Conservation (phyloP, 2,113 vertebrate genomes). For the Nannospalax galili region DNA sequence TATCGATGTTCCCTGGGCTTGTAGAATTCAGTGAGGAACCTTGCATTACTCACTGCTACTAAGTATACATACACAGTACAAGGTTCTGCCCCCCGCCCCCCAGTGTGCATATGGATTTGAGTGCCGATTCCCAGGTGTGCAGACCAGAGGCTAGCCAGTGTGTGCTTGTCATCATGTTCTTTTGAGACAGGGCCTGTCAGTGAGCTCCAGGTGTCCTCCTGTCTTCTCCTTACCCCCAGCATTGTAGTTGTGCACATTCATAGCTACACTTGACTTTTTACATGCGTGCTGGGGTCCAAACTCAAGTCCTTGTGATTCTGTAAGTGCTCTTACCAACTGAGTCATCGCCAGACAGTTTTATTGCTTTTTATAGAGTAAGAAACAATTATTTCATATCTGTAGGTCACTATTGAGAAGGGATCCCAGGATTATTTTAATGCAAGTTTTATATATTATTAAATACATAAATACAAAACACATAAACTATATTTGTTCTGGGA, state of each 20-base stretch:
- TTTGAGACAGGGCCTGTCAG: not conserved
- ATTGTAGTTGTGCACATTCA: not conserved
- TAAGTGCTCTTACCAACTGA: not conserved
- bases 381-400: conserved; percentile 5
- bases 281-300: not conserved
- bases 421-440: not conserved
- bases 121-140: too few species aligned
- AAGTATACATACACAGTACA: not conserved
- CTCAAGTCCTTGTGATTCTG: too few species aligned
- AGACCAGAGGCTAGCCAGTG: too few species aligned
- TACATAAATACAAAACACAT: not conserved
- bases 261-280: not conserved
- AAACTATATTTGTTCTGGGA: not conserved
- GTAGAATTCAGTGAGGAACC: not conserved
- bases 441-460: not conserved
- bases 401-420: conserved; percentile 17
- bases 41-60: not conserved
- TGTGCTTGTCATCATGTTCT: not conserved
- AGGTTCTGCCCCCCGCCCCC: too few species aligned
- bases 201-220: not conserved
- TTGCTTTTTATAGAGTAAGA: not conserved
- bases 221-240: not conserved
- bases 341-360: not conserved
- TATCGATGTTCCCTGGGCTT: not conserved
- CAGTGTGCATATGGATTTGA: too few species aligned